A percentile compares a stretch with the other conserved stretches of the same genome.
phyloP scores from a whole-genome alignment of 2,888 invertebrate species.

The Nycteola revayana region DNA sequence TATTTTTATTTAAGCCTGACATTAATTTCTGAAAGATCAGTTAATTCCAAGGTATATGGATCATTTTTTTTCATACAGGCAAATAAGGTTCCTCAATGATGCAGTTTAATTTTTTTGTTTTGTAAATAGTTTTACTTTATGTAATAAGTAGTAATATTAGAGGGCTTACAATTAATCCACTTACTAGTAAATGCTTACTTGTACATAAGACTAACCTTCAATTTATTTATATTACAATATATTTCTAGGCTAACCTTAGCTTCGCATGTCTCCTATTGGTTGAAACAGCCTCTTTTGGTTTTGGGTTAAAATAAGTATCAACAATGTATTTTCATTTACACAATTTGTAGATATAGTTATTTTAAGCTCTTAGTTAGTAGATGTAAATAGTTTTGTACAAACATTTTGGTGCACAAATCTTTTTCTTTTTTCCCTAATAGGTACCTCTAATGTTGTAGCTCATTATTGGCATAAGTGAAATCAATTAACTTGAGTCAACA shows the following conservation, averaged over 20 bases:
- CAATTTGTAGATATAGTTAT: slow-evolving; percentile 19
- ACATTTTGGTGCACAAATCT: too few relatives aligned
- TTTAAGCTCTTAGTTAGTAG: background rate
- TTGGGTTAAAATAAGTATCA: slow-evolving; percentile 35
- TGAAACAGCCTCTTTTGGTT: slow-evolving; percentile 83
- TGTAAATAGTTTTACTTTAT: slow-evolving; percentile 12
- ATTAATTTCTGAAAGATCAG: too few relatives aligned
- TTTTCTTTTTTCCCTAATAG: too few relatives aligned
- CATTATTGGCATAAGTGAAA: too few relatives aligned
- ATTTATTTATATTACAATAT: slow-evolving; percentile 1
- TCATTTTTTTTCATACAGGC: background rate
- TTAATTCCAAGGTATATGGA: too few relatives aligned
- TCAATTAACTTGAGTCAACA: too few relatives aligned
- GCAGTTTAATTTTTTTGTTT: background rate
- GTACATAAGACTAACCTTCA: too few relatives aligned
- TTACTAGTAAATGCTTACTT: slow-evolving; percentile 20
- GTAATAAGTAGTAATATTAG: slow-evolving; percentile 11
- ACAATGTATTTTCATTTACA: slow-evolving; percentile 6
- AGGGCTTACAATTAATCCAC: slow-evolving; percentile 25
- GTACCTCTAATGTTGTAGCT: too few relatives aligned
- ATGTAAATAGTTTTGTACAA: too few relatives aligned
- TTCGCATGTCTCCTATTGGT: slow-evolving; percentile 63
- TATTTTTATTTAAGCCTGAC: too few relatives aligned
- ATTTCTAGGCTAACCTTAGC: slow-evolving; percentile 36
- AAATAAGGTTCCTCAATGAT: too few relatives aligned